Evolutionary conservation across 2,113 vertebrate genomes (phyloP).

Genomic region (Oreocharis arfaki): DNA sequence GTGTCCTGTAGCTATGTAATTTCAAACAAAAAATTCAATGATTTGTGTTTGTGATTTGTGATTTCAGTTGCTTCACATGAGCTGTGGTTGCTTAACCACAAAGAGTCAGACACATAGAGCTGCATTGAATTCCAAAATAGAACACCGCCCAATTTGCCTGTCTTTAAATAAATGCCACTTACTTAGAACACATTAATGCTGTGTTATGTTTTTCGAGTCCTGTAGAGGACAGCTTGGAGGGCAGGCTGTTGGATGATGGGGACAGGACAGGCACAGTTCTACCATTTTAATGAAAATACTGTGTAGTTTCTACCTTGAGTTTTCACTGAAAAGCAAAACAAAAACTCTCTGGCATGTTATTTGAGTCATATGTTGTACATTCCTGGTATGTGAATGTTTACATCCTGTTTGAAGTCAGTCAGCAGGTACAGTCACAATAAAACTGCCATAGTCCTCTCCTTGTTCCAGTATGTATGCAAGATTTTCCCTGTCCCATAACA

Average conservation of each 20-base stretch:
- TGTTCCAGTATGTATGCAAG: neutral
- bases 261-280: neutral
- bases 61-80: neutral
- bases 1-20: neutral
- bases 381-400: neutral
- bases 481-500: neutral
- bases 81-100: no score
- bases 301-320: neutral
- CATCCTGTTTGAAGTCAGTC: neutral
- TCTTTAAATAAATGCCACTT: neutral
- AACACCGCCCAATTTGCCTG: neutral
- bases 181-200: neutral
- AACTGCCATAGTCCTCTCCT: neutral
- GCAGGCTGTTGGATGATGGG: neutral
- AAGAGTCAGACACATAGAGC: neutral
- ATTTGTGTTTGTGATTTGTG: no score
- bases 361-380: neutral
- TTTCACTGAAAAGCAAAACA: neutral
- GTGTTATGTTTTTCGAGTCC: neutral
- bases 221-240: neutral
- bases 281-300: neutral
- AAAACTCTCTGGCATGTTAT: neutral
- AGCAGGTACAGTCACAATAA: neutral
- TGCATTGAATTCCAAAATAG: neutral
- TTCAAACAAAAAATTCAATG: neutral